Conservation (phyloP, 2,797 vertebrate species). For the Onychomys torridus region DNA sequence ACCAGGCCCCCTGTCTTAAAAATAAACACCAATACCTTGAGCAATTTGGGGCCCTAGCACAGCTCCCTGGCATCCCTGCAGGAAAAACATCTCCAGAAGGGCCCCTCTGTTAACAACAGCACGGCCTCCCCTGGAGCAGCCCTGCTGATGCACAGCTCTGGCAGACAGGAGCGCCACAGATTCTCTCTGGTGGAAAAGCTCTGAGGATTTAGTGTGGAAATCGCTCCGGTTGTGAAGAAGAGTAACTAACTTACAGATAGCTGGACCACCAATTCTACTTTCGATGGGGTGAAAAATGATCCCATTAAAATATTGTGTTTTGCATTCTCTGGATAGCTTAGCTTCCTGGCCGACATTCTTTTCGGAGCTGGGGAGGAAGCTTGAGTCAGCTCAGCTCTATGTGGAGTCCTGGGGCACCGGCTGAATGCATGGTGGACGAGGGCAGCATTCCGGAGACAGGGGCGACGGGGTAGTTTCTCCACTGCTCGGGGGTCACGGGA, state of each 20-base stretch:
- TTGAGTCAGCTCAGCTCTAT: conserved; percentile 60
- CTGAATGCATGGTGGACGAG: not conserved
- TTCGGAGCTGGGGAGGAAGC: conserved; percentile 60
- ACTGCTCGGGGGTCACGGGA: accelerated
- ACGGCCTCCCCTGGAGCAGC: not conserved
- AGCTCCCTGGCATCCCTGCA: not conserved
- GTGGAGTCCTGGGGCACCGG: not conserved
- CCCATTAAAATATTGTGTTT: conserved; percentile 54
- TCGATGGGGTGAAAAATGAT: conserved; percentile 11
- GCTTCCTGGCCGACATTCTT: conserved; percentile 78
- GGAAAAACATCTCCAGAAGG: conserved; percentile 25
- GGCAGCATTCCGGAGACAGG: not conserved
- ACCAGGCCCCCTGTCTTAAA: not conserved
- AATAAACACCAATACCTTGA: not conserved
- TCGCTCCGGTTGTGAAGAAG: not conserved
- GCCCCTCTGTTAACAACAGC: not conserved
- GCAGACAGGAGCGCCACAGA: not conserved
- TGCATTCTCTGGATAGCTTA: conserved; percentile 76
- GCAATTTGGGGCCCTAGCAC: not conserved
- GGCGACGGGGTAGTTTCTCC: no score
- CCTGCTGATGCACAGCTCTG: not conserved
- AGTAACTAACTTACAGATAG: not conserved
- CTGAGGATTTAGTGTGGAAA: conserved; percentile 17
- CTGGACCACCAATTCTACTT: not conserved
- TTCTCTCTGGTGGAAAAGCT: not conserved